Evolutionary conservation across 2,888 invertebrate genomes (phyloP).

Genomic region (Brachylomia viminalis): DNA sequence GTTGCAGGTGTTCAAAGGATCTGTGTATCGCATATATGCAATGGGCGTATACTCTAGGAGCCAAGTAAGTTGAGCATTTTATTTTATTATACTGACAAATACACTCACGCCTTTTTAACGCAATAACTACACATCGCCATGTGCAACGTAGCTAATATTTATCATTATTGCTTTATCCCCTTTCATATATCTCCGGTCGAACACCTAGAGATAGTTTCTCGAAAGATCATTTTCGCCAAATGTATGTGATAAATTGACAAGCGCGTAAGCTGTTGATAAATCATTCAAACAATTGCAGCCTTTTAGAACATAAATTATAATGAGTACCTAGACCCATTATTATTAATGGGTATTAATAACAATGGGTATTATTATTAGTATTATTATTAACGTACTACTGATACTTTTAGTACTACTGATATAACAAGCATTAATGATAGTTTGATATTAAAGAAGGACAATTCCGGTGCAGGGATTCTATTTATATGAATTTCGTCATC

Average conservation of each 20-base stretch:
- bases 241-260: too few relatives aligned
- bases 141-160: not conserved
- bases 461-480: not conserved
- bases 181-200: not conserved
- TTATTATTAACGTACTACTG: too few relatives aligned
- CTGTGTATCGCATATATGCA: fast-evolving
- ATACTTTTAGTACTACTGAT: too few relatives aligned
- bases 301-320: not conserved
- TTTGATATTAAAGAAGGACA: too few relatives aligned
- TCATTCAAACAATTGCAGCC: not conserved
- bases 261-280: not conserved
- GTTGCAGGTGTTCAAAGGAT: constrained; percentile 15
- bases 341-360: too few relatives aligned
- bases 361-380: too few relatives aligned
- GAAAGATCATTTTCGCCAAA: not conserved
- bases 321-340: too few relatives aligned
- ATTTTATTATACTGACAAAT: not conserved
- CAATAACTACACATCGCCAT: not conserved
- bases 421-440: not conserved
- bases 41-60: not conserved
- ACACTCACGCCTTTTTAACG: not conserved
- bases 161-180: not conserved
- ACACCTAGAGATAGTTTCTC: not conserved
- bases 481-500: not conserved
- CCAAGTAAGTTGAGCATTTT: not conserved